These are phyloP conservation scores for Microhierax caerulescens DNA, from an alignment of 2,797 vertebrate species.

Conservation along the genomic window DNA sequence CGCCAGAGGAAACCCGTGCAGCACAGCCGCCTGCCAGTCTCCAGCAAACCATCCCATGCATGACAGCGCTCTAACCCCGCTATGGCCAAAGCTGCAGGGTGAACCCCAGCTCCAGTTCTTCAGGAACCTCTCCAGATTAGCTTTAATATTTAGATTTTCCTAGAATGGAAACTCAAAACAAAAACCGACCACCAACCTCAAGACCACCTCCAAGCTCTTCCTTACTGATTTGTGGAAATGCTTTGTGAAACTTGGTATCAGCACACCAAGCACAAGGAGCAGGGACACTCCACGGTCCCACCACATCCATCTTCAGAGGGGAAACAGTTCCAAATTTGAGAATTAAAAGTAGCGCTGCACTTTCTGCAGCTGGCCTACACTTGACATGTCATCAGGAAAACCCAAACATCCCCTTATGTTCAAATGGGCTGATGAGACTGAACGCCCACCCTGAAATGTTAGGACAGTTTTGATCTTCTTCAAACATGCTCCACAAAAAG, in stretches of 20 bases:
- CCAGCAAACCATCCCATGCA: rapidly evolving
- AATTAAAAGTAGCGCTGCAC: neutral
- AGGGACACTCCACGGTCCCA: neutral
- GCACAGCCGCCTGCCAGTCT: neutral
- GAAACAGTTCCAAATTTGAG: neutral
- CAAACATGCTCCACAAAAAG: neutral
- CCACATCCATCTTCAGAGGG: rapidly evolving
- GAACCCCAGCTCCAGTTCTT: neutral
- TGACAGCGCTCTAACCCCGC: rapidly evolving
- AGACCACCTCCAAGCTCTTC: neutral
- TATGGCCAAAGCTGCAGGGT: neutral
- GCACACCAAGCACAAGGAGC: neutral
- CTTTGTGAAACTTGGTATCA: neutral
- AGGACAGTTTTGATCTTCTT: neutral
- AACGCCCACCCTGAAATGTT: neutral
- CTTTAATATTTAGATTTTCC: neutral
- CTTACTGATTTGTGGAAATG: neutral
- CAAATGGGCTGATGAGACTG: neutral
- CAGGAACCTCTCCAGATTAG: neutral
- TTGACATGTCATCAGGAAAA: neutral
- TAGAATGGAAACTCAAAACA: neutral
- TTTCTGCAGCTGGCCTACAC: neutral
- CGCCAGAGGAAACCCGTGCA: neutral
- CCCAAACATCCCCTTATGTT: rapidly evolving
- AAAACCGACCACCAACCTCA: neutral